Evolutionary conservation across 2,888 invertebrate species (phyloP).

Genomic region (Drosophila multiciliata): DNA sequence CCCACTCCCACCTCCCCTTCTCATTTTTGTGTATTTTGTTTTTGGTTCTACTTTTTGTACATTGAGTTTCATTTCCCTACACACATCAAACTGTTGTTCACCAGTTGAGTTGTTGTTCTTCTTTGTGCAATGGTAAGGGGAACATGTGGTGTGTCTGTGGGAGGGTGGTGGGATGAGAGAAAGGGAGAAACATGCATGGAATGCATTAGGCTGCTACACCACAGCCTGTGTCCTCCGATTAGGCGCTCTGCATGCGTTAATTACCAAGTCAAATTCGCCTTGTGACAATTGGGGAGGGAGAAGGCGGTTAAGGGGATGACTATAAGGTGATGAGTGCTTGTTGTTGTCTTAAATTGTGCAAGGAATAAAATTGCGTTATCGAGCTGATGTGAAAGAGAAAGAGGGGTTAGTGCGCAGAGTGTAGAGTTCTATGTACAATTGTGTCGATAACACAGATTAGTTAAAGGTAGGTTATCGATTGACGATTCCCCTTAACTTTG

Average conservation of each 20-base stretch:
- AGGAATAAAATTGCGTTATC: neutral
- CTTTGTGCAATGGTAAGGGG: constrained; percentile 3
- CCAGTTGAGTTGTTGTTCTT: constrained; percentile 26
- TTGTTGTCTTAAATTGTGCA: neutral
- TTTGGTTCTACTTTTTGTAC: neutral
- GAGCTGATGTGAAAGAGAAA: neutral
- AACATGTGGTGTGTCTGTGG: neutral
- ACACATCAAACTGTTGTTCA: constrained; percentile 19
- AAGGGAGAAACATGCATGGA: constrained; percentile 11
- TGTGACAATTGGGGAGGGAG: constrained; percentile 50
- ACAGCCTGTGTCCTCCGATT: constrained; percentile 20
- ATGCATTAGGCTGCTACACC: neutral
- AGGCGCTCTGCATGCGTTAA: constrained; percentile 66
- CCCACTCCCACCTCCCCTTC: neutral
- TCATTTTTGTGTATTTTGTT: neutral
- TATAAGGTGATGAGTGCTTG: neutral
- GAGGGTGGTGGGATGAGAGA: neutral
- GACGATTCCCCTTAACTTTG: neutral
- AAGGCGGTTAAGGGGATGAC: no score
- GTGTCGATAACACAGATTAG: neutral
- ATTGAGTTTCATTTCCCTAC: constrained; percentile 9
- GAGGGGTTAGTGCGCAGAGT: neutral
- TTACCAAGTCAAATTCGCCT: constrained; percentile 76
- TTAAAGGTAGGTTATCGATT: constrained; percentile 8
- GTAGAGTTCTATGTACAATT: neutral